These are phyloP conservation scores for Macaria liturata DNA, from an alignment of 2,888 invertebrate genomes.

Conservation along the genomic window DNA sequence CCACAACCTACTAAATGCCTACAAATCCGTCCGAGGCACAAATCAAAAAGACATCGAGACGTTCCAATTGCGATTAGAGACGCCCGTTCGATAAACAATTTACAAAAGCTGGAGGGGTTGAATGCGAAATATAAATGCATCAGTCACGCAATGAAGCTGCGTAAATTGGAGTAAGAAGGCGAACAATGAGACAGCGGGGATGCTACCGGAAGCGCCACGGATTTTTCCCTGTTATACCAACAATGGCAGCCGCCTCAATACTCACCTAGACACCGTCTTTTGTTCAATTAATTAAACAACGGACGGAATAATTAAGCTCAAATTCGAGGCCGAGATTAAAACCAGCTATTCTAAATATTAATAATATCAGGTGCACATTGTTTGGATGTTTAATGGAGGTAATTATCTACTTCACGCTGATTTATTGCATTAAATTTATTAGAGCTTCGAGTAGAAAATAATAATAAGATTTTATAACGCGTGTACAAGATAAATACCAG, in stretches of 20 bases:
- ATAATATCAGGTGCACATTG: slow-evolving; percentile 65
- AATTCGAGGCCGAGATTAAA: slow-evolving; percentile 67
- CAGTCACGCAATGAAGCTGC: slow-evolving; percentile 65
- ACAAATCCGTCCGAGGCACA: slow-evolving; percentile 69
- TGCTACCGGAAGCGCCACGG: slow-evolving; percentile 63
- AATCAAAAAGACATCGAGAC: slow-evolving; percentile 78
- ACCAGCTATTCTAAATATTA: slow-evolving; percentile 59
- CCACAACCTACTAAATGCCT: slow-evolving; percentile 69
- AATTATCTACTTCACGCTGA: slow-evolving; percentile 56
- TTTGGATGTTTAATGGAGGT: slow-evolving; percentile 61
- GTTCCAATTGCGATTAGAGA: slow-evolving; percentile 66
- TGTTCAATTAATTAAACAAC: slow-evolving; percentile 77
- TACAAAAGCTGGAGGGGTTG: slow-evolving; percentile 63
- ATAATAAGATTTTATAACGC: too few species aligned
- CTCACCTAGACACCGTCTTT: slow-evolving; percentile 67
- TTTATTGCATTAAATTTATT: slow-evolving; percentile 43
- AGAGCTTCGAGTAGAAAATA: too few species aligned
- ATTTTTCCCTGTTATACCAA: slow-evolving; percentile 74
- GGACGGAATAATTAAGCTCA: slow-evolving; percentile 73
- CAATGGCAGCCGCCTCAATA: slow-evolving; percentile 65
- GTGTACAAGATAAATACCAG: slow-evolving; percentile 37
- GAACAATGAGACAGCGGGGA: slow-evolving; percentile 62
- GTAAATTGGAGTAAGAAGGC: slow-evolving; percentile 62
- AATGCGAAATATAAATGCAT: slow-evolving; percentile 70
- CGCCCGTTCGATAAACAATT: slow-evolving; percentile 77